These are phyloP conservation scores for Brachionus manjavacas DNA, from an alignment of 1,140 invertebrate genomes.

Conservation along the genomic window DNA sequence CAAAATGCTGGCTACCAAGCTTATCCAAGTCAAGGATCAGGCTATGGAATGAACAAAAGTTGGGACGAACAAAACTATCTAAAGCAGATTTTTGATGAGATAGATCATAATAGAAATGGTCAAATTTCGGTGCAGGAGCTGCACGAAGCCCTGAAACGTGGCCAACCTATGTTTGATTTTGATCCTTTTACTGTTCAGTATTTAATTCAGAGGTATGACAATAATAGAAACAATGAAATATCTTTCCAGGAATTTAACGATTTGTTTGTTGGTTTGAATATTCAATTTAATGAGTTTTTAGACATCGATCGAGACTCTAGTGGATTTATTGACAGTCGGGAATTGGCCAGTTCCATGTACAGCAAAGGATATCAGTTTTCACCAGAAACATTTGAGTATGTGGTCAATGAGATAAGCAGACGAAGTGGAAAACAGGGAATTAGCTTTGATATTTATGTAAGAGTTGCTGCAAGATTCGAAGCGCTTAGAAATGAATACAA, in stretches of 20 bases:
- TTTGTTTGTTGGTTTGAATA: neutral
- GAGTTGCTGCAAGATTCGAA: conserved; percentile 16
- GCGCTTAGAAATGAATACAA: conserved; percentile 8
- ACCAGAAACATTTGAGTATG: neutral
- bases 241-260: conserved; percentile 28
- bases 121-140: neutral
- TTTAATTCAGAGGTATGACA: conserved; percentile 35
- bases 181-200: conserved; percentile 31
- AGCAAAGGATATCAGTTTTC: neutral
- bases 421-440: conserved; percentile 34
- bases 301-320: conserved; percentile 32
- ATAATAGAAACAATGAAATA: conserved; percentile 1
- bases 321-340: conserved; percentile 28
- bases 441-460: conserved; percentile 20
- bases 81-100: conserved; percentile 7
- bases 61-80: conserved; percentile 17
- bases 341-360: neutral
- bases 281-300: conserved; percentile 40
- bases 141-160: conserved; percentile 8
- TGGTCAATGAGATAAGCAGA: conserved; percentile 29
- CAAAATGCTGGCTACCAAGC: neutral
- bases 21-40: neutral
- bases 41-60: neutral
- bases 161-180: conserved; percentile 10
- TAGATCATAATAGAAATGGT: conserved; percentile 36